Evolutionary conservation across 2,888 invertebrate species (phyloP), one percentile per base, ranked within the genome.

Genomic region (Eupeodes luniger): DNA sequence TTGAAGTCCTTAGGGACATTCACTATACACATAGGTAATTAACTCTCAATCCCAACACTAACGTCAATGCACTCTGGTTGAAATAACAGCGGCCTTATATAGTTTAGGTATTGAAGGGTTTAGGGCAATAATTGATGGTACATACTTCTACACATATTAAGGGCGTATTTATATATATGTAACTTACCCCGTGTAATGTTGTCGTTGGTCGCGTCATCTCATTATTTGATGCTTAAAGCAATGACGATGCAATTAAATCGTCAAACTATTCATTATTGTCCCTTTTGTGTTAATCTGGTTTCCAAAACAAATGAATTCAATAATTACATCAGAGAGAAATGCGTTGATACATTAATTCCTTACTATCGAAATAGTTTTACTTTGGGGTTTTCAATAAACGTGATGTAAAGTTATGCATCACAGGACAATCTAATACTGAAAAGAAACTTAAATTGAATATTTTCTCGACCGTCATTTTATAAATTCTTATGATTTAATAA

Each of bases 31-130:
- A 72, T 27, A 27, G 47, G 59, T 72, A 72, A 72, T 72, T 59
- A 72, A 27, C 72, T 70, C 55, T 9, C 12, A 67, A 67, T 67
- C 47, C n/a, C 12, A 59, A 66, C 27, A 66, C 27, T 44, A 76
- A 49, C 55, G 76, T 85, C 81, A 67, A 81, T 81, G 81, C 70
- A 80, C 85, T 77, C 27, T 76, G 19, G 27, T 19, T 70, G 19
- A 7, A 70, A 44, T 70, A 44, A 70, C 40, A 44, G 51, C 47
- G 12, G 5, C 40, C 1, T 5, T 40, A 12, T 14, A 62, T 62
- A 36, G n/a, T 36, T 16, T 0, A 4, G 34, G 9, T 9, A 3
- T 10, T 16, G 11, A 16, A 44, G 16, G 62, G 2, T 10, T 61
- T 5, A 19, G 62, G 16, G 5, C 12, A 51, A n/a, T 40, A 11